Base-by-base conservation (phyloP, 2,797 vertebrate species). In the Alectoris magna region DNA sequence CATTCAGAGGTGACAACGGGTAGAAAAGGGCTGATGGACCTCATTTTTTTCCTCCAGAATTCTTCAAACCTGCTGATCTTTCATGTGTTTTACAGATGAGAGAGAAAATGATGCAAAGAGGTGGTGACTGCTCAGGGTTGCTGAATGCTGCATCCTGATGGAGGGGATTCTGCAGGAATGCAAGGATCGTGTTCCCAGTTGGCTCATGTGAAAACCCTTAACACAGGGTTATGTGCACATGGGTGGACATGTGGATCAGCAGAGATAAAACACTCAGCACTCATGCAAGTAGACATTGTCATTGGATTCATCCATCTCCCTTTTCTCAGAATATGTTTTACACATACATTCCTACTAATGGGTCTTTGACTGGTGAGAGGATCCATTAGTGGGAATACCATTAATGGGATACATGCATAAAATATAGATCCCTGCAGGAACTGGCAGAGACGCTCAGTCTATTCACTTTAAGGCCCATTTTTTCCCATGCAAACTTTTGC, bases 101-200 rank as follows among this genome's bases (percentile, higher is more conserved):
- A 46, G 10, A 29, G 7, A 56, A 74, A 60, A 36, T 60, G 29
- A 63, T 15, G 14, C 13, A 26, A 48, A 64, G 7, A 53, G 67
- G 9, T 67, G 36, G 19, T 62, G 31, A 62, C 34, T 7, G 13
- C 11, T 21, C 11, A 19, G 19, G 15, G 43, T 69, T 44, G 31
- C 9, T 0, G 0, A 70, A 53, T 18, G 21, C n/a, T 34, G 29
- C 17, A 27, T 9, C 1, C 0, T 0, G 2, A 23, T 56, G 19
- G 34, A 55, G 51, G 9, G 31, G 51, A 34, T 31, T 31, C 31
- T 59, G 58, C 31, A 66, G 51, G 31, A 56, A 56, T n/a, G 55
- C 18, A 21, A n/a, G 17, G 55, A 18, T 21, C 21, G 29, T 56
- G 31, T 56, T 56, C 39, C 19, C 31, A 21, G 55, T n/a, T 13